A percentile compares a stretch with the other conserved stretches of the same genome.
phyloP scores from a whole-genome alignment of 1,140 invertebrate genomes.

The Trachymyrmex septentrionalis region DNA sequence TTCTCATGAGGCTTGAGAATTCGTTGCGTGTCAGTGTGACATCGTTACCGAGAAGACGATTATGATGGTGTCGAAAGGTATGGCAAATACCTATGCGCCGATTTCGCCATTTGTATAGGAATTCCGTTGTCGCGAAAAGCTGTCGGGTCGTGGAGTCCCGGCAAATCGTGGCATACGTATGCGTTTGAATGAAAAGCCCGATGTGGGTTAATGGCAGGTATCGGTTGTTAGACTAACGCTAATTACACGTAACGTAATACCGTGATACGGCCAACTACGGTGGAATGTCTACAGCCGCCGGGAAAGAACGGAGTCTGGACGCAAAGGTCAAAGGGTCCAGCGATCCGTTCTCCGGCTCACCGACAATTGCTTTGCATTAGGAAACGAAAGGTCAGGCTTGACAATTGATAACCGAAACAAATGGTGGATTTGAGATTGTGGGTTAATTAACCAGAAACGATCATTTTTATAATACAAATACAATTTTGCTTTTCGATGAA shows the following conservation, averaged over 20 bases:
- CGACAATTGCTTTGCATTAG: slow-evolving; percentile 10
- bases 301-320: slow-evolving; percentile 26
- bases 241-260: slow-evolving; percentile 61
- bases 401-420: slow-evolving; percentile 4
- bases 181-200: slow-evolving; percentile 45
- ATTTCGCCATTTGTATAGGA: slow-evolving; percentile 8
- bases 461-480: not conserved
- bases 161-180: not conserved
- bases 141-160: not conserved
- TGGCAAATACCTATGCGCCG: not conserved
- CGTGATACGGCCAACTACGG: slow-evolving; percentile 30
- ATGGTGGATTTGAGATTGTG: not conserved
- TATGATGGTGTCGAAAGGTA: slow-evolving; percentile 8
- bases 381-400: slow-evolving; percentile 38
- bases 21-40: slow-evolving; percentile 44
- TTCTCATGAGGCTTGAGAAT: slow-evolving; percentile 36
- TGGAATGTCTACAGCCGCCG: slow-evolving; percentile 36
- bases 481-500: not conserved
- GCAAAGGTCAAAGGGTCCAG: slow-evolving; percentile 44
- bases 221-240: slow-evolving; percentile 55
- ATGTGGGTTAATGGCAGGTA: slow-evolving; percentile 64
- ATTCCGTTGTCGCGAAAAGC: not conserved
- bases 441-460: not conserved
- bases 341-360: slow-evolving; percentile 33
- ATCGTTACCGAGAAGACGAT: slow-evolving; percentile 41